Conservation (phyloP, 2,113 vertebrate species). For the Chloropsis cyanopogon region DNA sequence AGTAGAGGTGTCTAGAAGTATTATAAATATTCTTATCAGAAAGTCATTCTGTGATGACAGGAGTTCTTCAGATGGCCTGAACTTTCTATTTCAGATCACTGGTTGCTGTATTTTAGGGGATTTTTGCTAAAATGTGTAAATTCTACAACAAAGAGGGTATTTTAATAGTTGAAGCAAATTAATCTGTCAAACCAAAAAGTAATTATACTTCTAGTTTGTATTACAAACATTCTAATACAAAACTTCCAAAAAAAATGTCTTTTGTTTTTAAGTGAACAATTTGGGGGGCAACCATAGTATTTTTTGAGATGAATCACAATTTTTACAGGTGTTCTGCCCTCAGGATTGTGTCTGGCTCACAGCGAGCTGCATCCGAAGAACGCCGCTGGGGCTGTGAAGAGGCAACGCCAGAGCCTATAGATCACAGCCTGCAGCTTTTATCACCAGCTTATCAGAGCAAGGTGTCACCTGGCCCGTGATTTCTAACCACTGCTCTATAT, state of each 20-base stretch:
- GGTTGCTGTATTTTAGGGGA: background rate
- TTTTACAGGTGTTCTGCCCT: background rate
- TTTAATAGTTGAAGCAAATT: background rate
- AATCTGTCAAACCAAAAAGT: background rate
- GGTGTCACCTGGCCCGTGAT: constrained; percentile 78
- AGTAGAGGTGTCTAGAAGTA: background rate
- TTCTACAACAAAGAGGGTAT: background rate
- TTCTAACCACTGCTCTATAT: constrained; percentile 74
- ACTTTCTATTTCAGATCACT: background rate
- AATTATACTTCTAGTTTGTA: background rate
- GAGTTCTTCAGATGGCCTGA: background rate
- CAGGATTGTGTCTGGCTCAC: background rate
- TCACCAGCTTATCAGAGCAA: constrained; percentile 75
- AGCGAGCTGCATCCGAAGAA: constrained; percentile 5
- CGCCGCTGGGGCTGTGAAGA: constrained; percentile 28
- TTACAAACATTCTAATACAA: background rate
- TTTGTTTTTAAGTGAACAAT: background rate
- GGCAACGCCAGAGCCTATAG: constrained; percentile 50
- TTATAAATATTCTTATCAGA: background rate
- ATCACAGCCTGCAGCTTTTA: constrained; percentile 74
- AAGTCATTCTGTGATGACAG: background rate
- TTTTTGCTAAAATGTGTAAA: background rate
- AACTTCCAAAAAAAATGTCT: background rate
- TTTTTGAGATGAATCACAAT: background rate
- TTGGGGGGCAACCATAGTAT: background rate